Evolutionary conservation across 30 jellyfish, hydroid and myxozoan genomes (phyloP), one percentile per base, ranked within the genome.

Genomic region (Nemopilema nomurai): DNA sequence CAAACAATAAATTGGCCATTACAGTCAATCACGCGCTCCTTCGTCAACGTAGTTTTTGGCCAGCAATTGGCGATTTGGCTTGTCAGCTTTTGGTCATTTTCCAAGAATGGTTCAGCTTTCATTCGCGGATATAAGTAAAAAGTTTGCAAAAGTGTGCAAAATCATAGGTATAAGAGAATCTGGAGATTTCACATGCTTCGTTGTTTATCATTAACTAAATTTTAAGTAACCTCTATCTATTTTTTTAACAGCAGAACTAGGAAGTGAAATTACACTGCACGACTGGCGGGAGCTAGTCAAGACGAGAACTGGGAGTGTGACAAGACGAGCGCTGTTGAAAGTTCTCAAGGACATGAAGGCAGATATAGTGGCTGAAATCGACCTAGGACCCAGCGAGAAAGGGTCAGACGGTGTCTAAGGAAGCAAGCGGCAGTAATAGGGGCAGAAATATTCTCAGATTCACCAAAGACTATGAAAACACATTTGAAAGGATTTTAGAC

Each of bases 231-330:
- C 29, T 71, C 81, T 26, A 1, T 31, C 24, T 0, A 16, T 24
- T 33, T n/a, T 67, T 32, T 67, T 22, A n/a, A 17, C 79, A 77
- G 87, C 32, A 26, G 68, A 24, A 30, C 69, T 26, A 0, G 49
- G 49, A 24, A 57, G 49, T 4, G 82, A 22, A 24, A 80, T 80
- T 0, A 20, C 81, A 49, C 29, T 29, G 1, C 77, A 28, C 1
- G 75, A 52, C 41, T 81, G 90, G 90, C 68, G 57, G 49, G 78
- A 81, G 20, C 49, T 81, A 16, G 72, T 81, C 52, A 81, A 53
- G 57, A 49, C 49, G 21, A 69, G 90, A 19, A 53, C 65, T 70
- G 90, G 69, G 4, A 69, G 63, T 33, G 33, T 27, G 21, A 68
- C 90, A 51, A 28, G 90, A 29, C 51, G 32, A 49, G 90, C 77